A percentile compares a stretch with the other conserved stretches of the same genome.
Conservation (phyloP, 2,888 invertebrate genomes). For the Petrolisthes cinctipes region DNA sequence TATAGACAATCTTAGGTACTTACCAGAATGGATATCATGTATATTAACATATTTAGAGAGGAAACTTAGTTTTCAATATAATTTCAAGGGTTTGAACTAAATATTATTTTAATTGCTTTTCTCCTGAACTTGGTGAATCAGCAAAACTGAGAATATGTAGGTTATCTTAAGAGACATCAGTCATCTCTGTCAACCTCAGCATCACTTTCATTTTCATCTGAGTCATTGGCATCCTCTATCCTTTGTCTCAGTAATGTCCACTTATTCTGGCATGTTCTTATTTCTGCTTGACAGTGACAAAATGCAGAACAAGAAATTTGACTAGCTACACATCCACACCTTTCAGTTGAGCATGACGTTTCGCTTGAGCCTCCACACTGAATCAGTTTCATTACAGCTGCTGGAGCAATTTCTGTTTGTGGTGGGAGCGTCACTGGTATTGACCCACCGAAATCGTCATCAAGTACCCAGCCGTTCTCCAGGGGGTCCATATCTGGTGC, state of each 20-base stretch:
- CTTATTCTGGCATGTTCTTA: not conserved
- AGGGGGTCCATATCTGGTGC: too few relatives aligned
- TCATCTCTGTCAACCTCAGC: not conserved
- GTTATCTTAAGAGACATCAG: not conserved
- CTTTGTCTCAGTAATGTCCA: not conserved
- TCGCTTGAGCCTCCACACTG: too few relatives aligned
- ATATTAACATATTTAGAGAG: not conserved
- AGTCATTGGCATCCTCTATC: not conserved
- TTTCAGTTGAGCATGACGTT: too few relatives aligned
- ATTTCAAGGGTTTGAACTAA: not conserved
- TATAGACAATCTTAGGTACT: not conserved
- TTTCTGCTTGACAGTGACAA: not conserved
- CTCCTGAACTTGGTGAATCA: too few relatives aligned
- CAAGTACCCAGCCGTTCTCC: too few relatives aligned
- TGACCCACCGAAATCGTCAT: not conserved
- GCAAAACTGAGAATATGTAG: not conserved
- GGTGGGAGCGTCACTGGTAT: not conserved
- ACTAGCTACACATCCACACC: too few relatives aligned
- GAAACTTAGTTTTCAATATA: not conserved
- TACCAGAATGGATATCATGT: not conserved
- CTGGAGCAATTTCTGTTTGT: not conserved
- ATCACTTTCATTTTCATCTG: not conserved
- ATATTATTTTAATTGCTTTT: too few relatives aligned
- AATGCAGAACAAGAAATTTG: not conserved
- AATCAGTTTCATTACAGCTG: too few relatives aligned